Percentiles rank a stretch among this genome's conserved stretches.
These are phyloP conservation scores for Cecidostiba fungosa DNA, from an alignment of 2,888 invertebrate genomes.

Conservation along the genomic window DNA sequence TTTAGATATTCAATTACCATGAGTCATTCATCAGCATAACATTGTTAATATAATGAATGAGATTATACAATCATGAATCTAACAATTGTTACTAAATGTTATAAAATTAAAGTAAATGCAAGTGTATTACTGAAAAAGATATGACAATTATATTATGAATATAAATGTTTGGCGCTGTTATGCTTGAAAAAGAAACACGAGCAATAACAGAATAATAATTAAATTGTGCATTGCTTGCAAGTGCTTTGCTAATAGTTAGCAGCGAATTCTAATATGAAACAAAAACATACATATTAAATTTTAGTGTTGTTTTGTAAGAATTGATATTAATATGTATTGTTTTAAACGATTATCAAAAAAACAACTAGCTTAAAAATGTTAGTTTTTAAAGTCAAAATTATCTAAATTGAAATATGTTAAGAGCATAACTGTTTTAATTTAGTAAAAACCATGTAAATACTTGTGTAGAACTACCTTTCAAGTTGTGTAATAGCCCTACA, in stretches of 20 bases:
- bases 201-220: conserved; percentile 66
- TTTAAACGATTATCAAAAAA: conserved; percentile 31
- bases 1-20: neutral
- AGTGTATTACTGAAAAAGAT: conserved; percentile 22
- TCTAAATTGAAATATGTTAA: conserved; percentile 55
- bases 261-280: conserved; percentile 57
- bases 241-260: conserved; percentile 74
- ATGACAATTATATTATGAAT: conserved; percentile 23
- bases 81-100: conserved; percentile 20
- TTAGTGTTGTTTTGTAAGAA: conserved; percentile 56
- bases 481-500: conserved; percentile 76
- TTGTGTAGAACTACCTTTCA: conserved; percentile 72
- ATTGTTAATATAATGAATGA: neutral
- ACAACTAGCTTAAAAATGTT: conserved; percentile 58
- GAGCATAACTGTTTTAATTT: conserved; percentile 56
- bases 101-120: conserved; percentile 18
- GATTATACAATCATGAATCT: neutral
- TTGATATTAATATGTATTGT: conserved; percentile 54
- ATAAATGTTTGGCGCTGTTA: conserved; percentile 44
- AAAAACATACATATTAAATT: conserved; percentile 54
- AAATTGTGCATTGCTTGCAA: conserved; percentile 75
- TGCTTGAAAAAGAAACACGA: conserved; percentile 55
- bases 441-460: conserved; percentile 61
- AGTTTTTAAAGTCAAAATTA: conserved; percentile 51
- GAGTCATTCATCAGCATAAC: conserved; percentile 1